These are phyloP conservation scores for Palythoa caribaeorum DNA, from an alignment of 92 coral and sea anemone genomes.

Conservation along the genomic window DNA sequence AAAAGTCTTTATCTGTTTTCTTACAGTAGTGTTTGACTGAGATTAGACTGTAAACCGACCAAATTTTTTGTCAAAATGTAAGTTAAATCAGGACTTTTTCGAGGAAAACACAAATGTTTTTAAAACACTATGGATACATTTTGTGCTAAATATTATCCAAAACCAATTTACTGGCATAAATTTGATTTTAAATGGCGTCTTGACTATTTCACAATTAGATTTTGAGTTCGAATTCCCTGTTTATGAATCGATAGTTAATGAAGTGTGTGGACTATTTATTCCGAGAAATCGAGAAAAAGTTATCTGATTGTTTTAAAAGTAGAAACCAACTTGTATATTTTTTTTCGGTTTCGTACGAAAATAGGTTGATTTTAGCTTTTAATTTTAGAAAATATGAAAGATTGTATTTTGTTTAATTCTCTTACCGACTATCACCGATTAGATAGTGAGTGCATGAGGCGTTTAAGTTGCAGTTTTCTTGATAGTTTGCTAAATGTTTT, in stretches of 20 bases:
- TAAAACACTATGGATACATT: not conserved
- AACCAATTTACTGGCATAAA: not conserved
- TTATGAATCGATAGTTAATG: not conserved
- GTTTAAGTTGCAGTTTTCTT: no score
- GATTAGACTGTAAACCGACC: not conserved
- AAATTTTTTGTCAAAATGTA: not conserved
- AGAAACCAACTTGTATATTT: no score
- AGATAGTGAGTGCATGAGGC: no score
- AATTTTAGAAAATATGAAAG: no score
- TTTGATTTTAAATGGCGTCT: not conserved
- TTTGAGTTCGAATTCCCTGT: not conserved
- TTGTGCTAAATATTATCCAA: not conserved
- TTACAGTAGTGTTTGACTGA: not conserved
- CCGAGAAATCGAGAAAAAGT: no score
- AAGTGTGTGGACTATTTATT: no score
- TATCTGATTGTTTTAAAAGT: no score
- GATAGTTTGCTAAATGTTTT: no score
- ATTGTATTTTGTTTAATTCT: no score
- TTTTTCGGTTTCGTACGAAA: no score
- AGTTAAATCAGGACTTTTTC: not conserved
- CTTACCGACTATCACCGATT: no score
- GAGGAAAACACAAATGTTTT: not conserved
- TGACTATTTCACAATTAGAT: not conserved
- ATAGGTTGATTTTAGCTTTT: no score
- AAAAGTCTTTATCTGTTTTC: not conserved